phyloP scores from a whole-genome alignment of 2,888 invertebrate genomes.

The Parasteatoda lunata region DNA sequence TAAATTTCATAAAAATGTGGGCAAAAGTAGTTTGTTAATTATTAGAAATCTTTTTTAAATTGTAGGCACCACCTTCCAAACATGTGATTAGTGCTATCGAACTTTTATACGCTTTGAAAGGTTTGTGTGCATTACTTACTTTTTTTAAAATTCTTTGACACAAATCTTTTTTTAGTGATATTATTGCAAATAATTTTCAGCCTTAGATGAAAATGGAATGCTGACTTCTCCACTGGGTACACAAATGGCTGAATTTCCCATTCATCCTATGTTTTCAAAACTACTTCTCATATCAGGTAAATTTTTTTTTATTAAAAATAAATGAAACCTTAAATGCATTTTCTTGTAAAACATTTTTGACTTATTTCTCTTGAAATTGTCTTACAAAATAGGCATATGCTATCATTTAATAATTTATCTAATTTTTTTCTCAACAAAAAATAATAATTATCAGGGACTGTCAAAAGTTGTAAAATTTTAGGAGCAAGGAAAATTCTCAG shows the following conservation, averaged over 20 bases:
- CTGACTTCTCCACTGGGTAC: conserved; percentile 86
- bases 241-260: conserved; percentile 92
- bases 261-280: conserved; percentile 89
- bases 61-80: conserved; percentile 87
- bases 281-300: conserved; percentile 85
- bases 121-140: conserved; percentile 72
- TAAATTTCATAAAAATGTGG: no score
- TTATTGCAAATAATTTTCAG: conserved; percentile 74
- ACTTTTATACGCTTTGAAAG: conserved; percentile 85
- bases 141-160: not conserved
- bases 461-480: no score
- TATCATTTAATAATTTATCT: no score
- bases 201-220: conserved; percentile 84
- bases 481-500: no score
- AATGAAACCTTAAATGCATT: no score
- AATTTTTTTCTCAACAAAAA: no score
- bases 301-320: no score
- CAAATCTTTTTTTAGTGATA: not conserved
- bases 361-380: no score
- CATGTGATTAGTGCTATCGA: conserved; percentile 90
- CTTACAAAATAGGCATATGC: no score
- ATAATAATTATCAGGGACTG: no score
- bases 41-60: not conserved
- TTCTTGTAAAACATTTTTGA: no score
- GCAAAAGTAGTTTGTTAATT: no score